Conservation (phyloP, 2,888 invertebrate genomes). For the Xylocampa areola region DNA sequence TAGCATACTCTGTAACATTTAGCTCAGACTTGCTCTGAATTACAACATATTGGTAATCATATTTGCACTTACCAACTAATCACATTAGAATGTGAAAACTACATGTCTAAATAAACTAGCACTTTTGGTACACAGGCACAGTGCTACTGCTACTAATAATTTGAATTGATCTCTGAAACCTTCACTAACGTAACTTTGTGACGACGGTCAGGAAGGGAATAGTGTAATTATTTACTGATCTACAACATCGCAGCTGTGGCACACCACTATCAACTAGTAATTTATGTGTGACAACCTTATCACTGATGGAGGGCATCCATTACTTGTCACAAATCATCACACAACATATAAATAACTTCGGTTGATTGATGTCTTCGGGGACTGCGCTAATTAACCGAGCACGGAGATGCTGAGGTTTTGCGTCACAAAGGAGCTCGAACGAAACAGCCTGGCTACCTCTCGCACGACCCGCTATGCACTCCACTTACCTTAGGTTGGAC, state of each 20-base stretch:
- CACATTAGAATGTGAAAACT: conserved; percentile 12
- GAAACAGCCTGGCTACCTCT: conserved; percentile 53
- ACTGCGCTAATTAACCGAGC: conserved; percentile 56
- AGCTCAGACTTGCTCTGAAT: conserved; percentile 2
- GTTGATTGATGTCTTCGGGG: conserved; percentile 61
- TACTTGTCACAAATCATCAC: conserved; percentile 62
- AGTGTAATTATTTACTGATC: conserved; percentile 14
- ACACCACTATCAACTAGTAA: conserved; percentile 27
- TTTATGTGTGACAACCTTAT: conserved; percentile 49
- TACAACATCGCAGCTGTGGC: conserved; percentile 26
- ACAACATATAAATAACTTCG: conserved; percentile 62
- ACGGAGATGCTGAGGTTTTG: conserved; percentile 58
- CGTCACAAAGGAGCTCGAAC: conserved; percentile 66
- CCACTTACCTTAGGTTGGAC: conserved; percentile 83
- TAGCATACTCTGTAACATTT: neutral
- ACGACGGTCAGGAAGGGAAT: conserved; percentile 10
- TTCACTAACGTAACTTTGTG: neutral
- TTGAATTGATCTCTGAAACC: neutral
- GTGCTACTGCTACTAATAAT: neutral
- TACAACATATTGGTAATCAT: conserved; percentile 18
- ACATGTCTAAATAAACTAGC: conserved; percentile 15
- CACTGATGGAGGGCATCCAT: conserved; percentile 57
- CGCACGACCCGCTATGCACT: conserved; percentile 49
- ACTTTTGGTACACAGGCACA: neutral
- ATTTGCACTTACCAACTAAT: conserved; percentile 29